These are phyloP conservation scores for Cryptoleucopteryx plumbea DNA, from an alignment of 2,113 vertebrate genomes.

Conservation along the genomic window DNA sequence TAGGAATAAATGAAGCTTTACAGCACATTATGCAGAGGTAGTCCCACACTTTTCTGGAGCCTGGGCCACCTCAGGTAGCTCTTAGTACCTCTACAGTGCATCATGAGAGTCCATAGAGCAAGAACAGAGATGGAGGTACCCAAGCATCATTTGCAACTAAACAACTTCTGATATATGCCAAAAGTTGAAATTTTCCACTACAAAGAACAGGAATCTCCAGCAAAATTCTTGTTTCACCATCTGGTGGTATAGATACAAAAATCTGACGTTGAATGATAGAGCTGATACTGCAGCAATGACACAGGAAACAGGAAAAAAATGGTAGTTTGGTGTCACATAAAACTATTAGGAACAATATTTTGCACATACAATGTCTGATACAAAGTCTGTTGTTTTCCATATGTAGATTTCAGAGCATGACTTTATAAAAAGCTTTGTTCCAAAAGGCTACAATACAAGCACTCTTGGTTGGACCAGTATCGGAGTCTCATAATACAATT, in stretches of 20 bases:
- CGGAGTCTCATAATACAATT: not conserved
- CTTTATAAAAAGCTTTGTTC: not conserved
- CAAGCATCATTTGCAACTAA: not conserved
- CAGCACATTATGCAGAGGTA: not conserved
- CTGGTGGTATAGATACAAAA: not conserved
- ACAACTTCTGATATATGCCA: not conserved
- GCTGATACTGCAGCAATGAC: not conserved
- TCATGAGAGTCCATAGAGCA: not conserved
- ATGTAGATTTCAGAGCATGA: not conserved
- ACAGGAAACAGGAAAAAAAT: not conserved
- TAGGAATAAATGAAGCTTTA: not conserved
- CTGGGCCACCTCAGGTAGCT: not conserved
- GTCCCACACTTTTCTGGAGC: not conserved
- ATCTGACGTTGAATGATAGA: not conserved
- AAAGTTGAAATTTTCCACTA: not conserved
- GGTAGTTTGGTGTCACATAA: not conserved
- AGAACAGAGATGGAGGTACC: not conserved
- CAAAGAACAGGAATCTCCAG: not conserved
- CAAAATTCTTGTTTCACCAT: not conserved
- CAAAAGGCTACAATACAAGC: not conserved
- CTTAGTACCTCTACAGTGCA: not conserved
- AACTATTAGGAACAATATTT: not conserved
- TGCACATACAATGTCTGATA: not conserved
- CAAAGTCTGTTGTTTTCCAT: not conserved
- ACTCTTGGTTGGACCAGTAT: not conserved